These are phyloP conservation scores for Psilanteris sp. DNA, from an alignment of 1,140 invertebrate genomes.

Conservation along the genomic window DNA sequence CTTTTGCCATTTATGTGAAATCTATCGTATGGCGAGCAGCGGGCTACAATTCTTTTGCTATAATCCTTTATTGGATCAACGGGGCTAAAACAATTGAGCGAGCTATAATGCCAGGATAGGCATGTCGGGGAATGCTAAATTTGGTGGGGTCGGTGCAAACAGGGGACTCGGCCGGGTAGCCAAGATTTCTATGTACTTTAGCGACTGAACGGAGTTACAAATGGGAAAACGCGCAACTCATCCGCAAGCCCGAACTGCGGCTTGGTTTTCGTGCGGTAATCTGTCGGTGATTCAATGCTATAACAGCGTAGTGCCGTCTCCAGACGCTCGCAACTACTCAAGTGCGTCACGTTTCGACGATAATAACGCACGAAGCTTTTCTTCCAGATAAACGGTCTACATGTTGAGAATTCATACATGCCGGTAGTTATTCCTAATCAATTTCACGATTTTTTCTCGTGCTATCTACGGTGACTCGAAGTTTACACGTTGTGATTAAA, in stretches of 20 bases:
- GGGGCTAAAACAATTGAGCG: constrained; percentile 79
- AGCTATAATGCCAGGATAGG: constrained; percentile 68
- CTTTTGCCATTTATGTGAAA: constrained; percentile 73
- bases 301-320: constrained; percentile 41
- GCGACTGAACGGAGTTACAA: constrained; percentile 78
- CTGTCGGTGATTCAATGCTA: constrained; percentile 68
- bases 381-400: too few species aligned
- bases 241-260: constrained; percentile 70
- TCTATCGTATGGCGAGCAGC: constrained; percentile 63
- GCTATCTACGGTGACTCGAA: too few species aligned
- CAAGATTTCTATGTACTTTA: constrained; percentile 76
- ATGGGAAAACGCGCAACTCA: constrained; percentile 77
- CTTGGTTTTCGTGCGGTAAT: constrained; percentile 65
- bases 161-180: constrained; percentile 37
- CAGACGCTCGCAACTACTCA: too few species aligned
- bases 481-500: too few species aligned
- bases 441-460: too few species aligned
- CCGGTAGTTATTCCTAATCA: too few species aligned
- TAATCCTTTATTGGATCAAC: constrained; percentile 80
- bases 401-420: too few species aligned
- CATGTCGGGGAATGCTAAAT: constrained; percentile 40
- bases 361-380: too few species aligned
- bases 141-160: constrained; percentile 21
- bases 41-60: constrained; percentile 77
- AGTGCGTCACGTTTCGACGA: too few species aligned